Percentiles rank a stretch among this genome's conserved stretches.
These are phyloP conservation scores for Tholera decimalis DNA, from an alignment of 2,888 invertebrate species.

Conservation along the genomic window DNA sequence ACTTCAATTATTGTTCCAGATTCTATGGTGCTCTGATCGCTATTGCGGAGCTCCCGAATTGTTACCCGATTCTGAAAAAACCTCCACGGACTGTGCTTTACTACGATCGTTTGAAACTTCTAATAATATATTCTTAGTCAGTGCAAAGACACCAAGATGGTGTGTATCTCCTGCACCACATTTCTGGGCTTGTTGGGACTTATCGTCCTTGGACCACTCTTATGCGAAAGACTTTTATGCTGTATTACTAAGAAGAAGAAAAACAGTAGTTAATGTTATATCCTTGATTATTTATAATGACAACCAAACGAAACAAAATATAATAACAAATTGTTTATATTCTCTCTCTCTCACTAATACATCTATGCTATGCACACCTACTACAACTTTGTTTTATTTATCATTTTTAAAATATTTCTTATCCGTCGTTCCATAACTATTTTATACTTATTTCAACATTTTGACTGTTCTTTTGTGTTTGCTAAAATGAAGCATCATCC, in stretches of 20 bases:
- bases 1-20: slow-evolving; percentile 78
- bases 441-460: slow-evolving; percentile 11
- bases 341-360: too few relatives aligned
- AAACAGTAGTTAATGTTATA: neutral
- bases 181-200: slow-evolving; percentile 34
- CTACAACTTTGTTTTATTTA: slow-evolving; percentile 26
- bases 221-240: slow-evolving; percentile 50
- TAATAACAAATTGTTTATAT: too few relatives aligned
- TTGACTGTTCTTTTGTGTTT: slow-evolving; percentile 36
- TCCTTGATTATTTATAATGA: slow-evolving; percentile 7
- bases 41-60: slow-evolving; percentile 27
- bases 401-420: neutral
- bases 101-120: slow-evolving; percentile 8
- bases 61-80: slow-evolving; percentile 19
- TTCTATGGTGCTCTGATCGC: slow-evolving; percentile 32
- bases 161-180: slow-evolving; percentile 40
- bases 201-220: slow-evolving; percentile 44
- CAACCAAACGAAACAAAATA: slow-evolving; percentile 15
- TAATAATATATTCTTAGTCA: neutral
- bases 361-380: slow-evolving; percentile 21
- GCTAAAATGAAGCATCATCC: slow-evolving; percentile 32
- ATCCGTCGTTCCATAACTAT: neutral
- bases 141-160: slow-evolving; percentile 31
- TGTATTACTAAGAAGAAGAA: slow-evolving; percentile 21
- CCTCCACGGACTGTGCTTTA: slow-evolving; percentile 27